phyloP scores from a whole-genome alignment of 1,140 invertebrate species.

The Drosophila pectinifera region DNA sequence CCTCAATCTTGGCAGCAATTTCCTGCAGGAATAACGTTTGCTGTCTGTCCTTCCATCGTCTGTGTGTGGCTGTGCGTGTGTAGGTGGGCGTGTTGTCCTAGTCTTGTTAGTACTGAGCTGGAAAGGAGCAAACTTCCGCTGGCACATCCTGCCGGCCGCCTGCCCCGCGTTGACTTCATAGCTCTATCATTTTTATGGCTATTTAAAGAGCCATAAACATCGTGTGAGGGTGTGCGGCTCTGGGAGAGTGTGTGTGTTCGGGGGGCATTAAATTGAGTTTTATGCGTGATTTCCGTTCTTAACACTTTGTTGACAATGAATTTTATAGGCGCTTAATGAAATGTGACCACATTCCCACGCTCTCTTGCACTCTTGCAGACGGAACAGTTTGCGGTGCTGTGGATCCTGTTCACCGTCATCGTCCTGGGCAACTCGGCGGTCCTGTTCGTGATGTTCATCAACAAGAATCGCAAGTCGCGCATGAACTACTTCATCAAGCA shows the following conservation, averaged over 20 bases:
- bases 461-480: conserved; percentile 94
- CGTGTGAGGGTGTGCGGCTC: conserved; percentile 13
- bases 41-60: conserved; percentile 43
- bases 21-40: conserved; percentile 56
- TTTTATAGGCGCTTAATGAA: conserved; percentile 67
- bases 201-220: conserved; percentile 74
- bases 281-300: conserved; percentile 75
- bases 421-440: conserved; percentile 95
- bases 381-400: conserved; percentile 94
- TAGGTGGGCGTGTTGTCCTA: conserved; percentile 36
- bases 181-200: conserved; percentile 78
- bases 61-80: conserved; percentile 10
- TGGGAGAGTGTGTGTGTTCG: conserved; percentile 11
- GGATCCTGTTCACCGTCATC: conserved; percentile 94
- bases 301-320: conserved; percentile 77
- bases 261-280: conserved; percentile 75
- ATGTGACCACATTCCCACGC: conserved; percentile 36
- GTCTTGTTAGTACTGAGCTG: conserved; percentile 62
- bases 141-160: conserved; percentile 64
- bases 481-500: conserved; percentile 99
- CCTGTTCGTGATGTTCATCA: conserved; percentile 92
- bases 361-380: conserved; percentile 91
- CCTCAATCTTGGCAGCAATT: conserved; percentile 61
- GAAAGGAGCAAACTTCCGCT: conserved; percentile 69
- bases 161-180: conserved; percentile 23